A percentile compares a stretch with the other conserved stretches of the same genome.
Evolutionary conservation across 2,888 invertebrate species (phyloP).

Genomic region (Lycocerus yunnanus): DNA sequence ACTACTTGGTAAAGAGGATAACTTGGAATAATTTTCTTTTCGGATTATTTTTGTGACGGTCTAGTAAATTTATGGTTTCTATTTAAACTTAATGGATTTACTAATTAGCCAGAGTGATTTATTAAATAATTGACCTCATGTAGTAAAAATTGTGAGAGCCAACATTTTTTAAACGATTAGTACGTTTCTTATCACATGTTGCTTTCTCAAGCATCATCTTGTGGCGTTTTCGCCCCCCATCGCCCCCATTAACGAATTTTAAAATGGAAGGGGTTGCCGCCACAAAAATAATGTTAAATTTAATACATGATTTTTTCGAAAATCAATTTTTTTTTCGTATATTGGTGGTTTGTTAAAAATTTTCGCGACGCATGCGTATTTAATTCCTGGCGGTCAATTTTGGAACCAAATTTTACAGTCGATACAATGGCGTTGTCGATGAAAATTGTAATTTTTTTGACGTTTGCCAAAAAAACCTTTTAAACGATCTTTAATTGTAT

Average conservation of each 20-base stretch:
- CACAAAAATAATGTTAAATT: not conserved
- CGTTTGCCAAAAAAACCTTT: slow-evolving; percentile 28
- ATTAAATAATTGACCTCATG: not conserved
- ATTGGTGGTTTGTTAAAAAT: not conserved
- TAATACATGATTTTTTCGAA: not conserved
- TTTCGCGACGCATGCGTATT: slow-evolving; percentile 39
- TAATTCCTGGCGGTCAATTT: slow-evolving; percentile 47
- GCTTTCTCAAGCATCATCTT: not conserved
- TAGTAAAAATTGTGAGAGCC: not conserved
- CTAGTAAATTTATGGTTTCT: not conserved
- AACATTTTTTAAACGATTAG: slow-evolving; percentile 2
- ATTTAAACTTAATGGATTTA: not conserved
- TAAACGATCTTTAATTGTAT: slow-evolving; percentile 15
- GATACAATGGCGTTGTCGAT: slow-evolving; percentile 56
- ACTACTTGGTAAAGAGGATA: not conserved
- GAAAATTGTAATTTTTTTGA: slow-evolving; percentile 44
- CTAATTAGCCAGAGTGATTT: not conserved
- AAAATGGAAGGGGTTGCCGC: not conserved
- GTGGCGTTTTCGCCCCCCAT: not conserved
- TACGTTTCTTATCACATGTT: slow-evolving; percentile 11
- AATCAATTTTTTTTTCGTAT: not conserved
- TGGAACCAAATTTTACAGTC: slow-evolving; percentile 52
- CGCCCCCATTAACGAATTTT: not conserved
- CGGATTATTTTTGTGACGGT: not conserved
- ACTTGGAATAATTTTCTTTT: not conserved